Conservation (phyloP, 2,113 vertebrate genomes). For the Verasper variegatus region DNA sequence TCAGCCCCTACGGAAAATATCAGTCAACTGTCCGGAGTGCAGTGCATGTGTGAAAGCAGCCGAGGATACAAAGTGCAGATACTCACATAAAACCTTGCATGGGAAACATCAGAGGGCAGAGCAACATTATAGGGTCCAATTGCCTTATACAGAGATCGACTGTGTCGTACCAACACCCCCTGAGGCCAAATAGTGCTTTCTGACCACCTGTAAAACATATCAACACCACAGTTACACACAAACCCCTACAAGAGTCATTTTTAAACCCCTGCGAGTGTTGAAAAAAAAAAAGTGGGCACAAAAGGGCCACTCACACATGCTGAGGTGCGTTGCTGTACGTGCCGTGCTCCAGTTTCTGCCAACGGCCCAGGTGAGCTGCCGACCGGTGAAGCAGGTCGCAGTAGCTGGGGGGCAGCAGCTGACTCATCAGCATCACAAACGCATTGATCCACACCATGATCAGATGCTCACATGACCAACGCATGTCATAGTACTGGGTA, state of each 20-base stretch:
- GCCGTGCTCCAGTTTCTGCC: slow-evolving; percentile 97
- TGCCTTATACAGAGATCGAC: slow-evolving; percentile 95
- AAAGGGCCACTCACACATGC: slow-evolving; percentile 90
- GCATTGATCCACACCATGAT: slow-evolving; percentile 99
- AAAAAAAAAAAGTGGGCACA: not conserved
- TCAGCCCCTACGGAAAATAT: too few species aligned
- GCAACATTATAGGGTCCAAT: slow-evolving; percentile 96
- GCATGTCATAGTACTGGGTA: slow-evolving; percentile 99
- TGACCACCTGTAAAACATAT: slow-evolving; percentile 88
- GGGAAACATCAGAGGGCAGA: slow-evolving; percentile 96
- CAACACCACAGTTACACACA: slow-evolving; percentile 1
- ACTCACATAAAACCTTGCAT: slow-evolving; percentile 99
- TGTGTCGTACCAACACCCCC: slow-evolving; percentile 96
- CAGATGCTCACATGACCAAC: slow-evolving; percentile 99
- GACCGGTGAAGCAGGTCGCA: slow-evolving; percentile 96
- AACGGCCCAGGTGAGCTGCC: slow-evolving; percentile 95
- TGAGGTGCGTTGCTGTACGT: slow-evolving; percentile 97
- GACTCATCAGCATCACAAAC: slow-evolving; percentile 98
- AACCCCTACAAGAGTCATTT: not conserved
- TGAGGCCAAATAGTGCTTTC: slow-evolving; percentile 98
- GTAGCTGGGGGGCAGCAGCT: slow-evolving; percentile 95
- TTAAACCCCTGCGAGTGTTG: too few species aligned
- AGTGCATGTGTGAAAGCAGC: not conserved
- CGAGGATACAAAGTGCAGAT: slow-evolving; percentile 22
- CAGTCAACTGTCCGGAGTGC: too few species aligned